phyloP scores from a whole-genome alignment of 2,113 vertebrate species.

The Brienomyrus longianalis region DNA sequence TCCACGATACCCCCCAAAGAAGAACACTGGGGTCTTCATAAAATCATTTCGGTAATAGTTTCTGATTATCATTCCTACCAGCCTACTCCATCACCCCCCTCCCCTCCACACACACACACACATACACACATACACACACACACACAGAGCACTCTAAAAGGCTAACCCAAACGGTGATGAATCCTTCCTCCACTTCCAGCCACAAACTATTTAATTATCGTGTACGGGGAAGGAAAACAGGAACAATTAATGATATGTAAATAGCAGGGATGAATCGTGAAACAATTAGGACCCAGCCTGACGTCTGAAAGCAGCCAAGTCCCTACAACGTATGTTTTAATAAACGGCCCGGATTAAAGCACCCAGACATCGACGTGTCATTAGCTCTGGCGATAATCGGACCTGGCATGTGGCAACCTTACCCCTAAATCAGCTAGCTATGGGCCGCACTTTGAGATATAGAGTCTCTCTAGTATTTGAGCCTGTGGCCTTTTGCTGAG shows the following conservation, averaged over 20 bases:
- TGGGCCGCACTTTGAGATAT: neutral
- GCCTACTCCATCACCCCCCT: neutral
- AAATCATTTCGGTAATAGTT: too few species aligned
- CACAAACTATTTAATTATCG: constrained; percentile 21
- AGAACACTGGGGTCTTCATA: neutral
- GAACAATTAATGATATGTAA: constrained; percentile 23
- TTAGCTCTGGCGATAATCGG: neutral
- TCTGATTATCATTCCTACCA: neutral
- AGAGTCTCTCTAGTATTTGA: neutral
- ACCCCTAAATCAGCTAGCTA: neutral
- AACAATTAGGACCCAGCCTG: constrained; percentile 21
- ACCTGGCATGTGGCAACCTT: neutral
- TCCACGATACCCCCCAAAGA: neutral
- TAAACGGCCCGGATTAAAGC: neutral
- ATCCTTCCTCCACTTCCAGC: constrained; percentile 6
- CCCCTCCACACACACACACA: neutral
- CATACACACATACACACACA: neutral
- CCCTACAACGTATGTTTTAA: constrained; percentile 14
- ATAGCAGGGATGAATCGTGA: constrained; percentile 17
- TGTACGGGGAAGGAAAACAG: constrained; percentile 15
- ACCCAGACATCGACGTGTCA: neutral
- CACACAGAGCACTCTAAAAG: neutral
- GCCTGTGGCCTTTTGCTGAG: neutral
- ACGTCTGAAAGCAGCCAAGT: constrained; percentile 6
- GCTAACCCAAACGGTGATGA: neutral